Base-by-base conservation (phyloP, 92 coral and sea anemone species). In the Galaxea fascicularis region DNA sequence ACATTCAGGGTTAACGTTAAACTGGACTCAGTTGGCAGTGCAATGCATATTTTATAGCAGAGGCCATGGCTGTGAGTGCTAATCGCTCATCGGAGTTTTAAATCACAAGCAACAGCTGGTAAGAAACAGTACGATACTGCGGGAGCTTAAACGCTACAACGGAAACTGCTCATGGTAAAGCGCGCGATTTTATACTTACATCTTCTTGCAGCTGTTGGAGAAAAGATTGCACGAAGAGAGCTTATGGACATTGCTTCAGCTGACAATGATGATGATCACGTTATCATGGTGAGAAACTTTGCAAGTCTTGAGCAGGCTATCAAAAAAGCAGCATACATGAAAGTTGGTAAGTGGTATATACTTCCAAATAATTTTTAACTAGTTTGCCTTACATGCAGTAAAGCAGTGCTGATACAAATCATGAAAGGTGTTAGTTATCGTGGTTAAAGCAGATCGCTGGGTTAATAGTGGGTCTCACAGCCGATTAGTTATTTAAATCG, bases 221-320 rank as follows among this genome's bases (percentile, higher is more conserved):
- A 85, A 45, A 86, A 91, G 73, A 90, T 90, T 18, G 82, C 49
- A 53, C 30, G 65, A 8, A 56, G 80, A 18, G 95, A 90, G 24
- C 85, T 95, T 45, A 89, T 79, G 86, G 75, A 26, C 16, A 89
- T 95, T 73, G 98, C 98, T 16, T 69, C 74, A 26, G 27, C 31
- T 69, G 53, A 31, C 15, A 82, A 86, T 30, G 66, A 82, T n/a
- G 88, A 91, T 27, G 60, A 77, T 10, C 92, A 95, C 47, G 93
- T 94, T 70, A 78, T 93, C 71, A 10, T 52, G 7, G 92, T 95
- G 39, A 63, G 69, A 11, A 54, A 79, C 10, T 92, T 74, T 51
- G 53, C 72, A 0, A 39, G 49, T 20, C 80, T 95, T 10, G 54
- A 82, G 51, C 30, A 83, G 16, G 94, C 93, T 21, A 85, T 91